phyloP scores from a whole-genome alignment of 2,888 invertebrate species.

The Escarpia spicata region DNA sequence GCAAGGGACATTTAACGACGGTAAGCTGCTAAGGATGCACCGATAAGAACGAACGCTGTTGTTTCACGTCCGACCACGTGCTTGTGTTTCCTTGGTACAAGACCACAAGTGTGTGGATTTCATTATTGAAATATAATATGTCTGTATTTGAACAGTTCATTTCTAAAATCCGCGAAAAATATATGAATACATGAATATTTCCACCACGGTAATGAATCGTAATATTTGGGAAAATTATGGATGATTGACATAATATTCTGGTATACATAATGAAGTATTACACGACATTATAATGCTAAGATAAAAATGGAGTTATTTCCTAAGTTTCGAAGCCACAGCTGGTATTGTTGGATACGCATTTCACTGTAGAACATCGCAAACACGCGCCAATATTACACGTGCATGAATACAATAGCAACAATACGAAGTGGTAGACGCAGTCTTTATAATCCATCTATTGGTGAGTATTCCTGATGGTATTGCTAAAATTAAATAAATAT shows the following conservation, averaged over 20 bases:
- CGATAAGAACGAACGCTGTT: neutral
- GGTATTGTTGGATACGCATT: neutral
- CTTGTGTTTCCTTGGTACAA: neutral
- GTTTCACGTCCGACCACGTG: neutral
- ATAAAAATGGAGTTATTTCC: neutral
- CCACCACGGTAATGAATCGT: no score
- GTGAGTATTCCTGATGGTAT: neutral
- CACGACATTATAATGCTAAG: no score
- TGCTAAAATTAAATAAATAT: neutral
- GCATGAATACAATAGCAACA: neutral
- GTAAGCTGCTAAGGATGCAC: neutral
- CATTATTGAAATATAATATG: neutral
- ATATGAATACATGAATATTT: no score
- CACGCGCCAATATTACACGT: no score
- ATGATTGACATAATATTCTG: no score
- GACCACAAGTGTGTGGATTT: neutral
- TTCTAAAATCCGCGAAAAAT: no score
- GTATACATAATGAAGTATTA: no score
- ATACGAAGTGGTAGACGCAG: neutral
- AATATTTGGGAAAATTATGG: no score
- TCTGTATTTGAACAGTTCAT: neutral
- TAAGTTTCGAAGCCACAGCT: neutral
- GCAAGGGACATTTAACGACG: no score
- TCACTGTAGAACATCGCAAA: neutral
- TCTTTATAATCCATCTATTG: neutral